Base-by-base conservation (phyloP, 1,140 invertebrate species). In the Batillaria attramentaria region DNA sequence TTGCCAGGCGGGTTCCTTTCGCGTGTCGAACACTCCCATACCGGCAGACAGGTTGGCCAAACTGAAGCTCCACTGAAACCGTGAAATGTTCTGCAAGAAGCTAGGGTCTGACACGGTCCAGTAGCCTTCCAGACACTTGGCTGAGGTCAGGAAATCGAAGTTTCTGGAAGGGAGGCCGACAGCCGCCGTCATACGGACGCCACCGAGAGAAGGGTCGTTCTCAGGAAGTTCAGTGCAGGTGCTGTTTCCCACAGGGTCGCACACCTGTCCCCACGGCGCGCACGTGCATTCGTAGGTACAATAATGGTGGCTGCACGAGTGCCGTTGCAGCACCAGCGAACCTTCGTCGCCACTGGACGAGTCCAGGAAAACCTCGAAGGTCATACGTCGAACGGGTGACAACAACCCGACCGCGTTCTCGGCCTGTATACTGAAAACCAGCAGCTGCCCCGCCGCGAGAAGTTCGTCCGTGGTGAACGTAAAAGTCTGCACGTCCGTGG, bases 61-160 rank as follows among this genome's bases (percentile, higher is more conserved):
- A 28, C 85, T 84, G 35, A 84, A 74, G 39, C 83, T 86, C 79
- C 82, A 86, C 74, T 86, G 80, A 74, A 68, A 84, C 70, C 85
- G 39, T 20, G 68, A 70, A 1, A 70, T 28, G 68, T 39, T 42
- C 18, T 6, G 13, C 16, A 39, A 0, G 6, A 35, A 13, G 37
- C 37, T 35, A 13, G 65, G 13, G 8, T 20, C 28, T 10, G 68
- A 39, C 39, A 42, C 2, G 6, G 18, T n/a, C 68, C 68, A 70
- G 68, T 37, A 20, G 6, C 68, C 68, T 28, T 70, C 68, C 68
- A 70, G 68, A 70, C 68, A 70, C 13, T n/a, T 42, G 37, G 41
- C 68, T 5, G 68, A 70, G 3, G 68, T 41, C 31, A 42, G 16
- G 39, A 41, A 70, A 24, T 24, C 37, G 18, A 41, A 41, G 16